Conservation (phyloP, 2,113 vertebrate species). For the Zapus hudsonius region DNA sequence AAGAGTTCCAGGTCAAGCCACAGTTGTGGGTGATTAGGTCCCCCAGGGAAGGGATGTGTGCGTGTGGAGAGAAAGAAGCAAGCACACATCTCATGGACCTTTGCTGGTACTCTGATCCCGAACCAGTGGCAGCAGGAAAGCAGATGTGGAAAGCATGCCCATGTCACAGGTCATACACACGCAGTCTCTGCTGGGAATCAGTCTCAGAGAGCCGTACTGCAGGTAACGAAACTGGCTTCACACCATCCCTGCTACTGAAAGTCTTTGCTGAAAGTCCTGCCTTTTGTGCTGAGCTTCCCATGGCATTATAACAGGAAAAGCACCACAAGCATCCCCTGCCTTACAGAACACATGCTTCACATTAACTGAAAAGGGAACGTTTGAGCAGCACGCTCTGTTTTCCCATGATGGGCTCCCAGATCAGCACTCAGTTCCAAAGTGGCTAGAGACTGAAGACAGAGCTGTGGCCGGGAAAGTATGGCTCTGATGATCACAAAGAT, state of each 20-base stretch:
- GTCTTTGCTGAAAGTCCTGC: neutral
- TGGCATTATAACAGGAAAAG: neutral
- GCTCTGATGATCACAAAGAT: neutral
- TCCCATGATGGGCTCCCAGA: constrained; percentile 30
- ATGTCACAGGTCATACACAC: neutral
- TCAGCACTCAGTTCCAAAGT: constrained; percentile 8
- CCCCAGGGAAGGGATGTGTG: neutral
- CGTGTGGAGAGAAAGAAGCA: constrained; percentile 55
- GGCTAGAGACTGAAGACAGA: neutral
- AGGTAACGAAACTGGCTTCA: neutral
- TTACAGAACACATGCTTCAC: constrained; percentile 60
- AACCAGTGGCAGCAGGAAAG: neutral
- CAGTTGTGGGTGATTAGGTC: neutral
- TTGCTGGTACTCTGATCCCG: constrained; percentile 50
- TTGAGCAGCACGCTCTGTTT: constrained; percentile 47
- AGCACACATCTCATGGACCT: constrained; percentile 50
- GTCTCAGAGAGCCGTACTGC: neutral
- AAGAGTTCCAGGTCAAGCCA: neutral
- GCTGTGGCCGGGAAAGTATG: neutral
- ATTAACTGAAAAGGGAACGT: constrained; percentile 45
- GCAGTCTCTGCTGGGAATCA: neutral
- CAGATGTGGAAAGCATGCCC: neutral
- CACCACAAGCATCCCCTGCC: neutral
- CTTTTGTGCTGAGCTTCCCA: neutral
- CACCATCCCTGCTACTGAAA: neutral